Evolutionary conservation across 2,797 vertebrate genomes (phyloP).

Genomic region (Eupleurogrammus muticus): DNA sequence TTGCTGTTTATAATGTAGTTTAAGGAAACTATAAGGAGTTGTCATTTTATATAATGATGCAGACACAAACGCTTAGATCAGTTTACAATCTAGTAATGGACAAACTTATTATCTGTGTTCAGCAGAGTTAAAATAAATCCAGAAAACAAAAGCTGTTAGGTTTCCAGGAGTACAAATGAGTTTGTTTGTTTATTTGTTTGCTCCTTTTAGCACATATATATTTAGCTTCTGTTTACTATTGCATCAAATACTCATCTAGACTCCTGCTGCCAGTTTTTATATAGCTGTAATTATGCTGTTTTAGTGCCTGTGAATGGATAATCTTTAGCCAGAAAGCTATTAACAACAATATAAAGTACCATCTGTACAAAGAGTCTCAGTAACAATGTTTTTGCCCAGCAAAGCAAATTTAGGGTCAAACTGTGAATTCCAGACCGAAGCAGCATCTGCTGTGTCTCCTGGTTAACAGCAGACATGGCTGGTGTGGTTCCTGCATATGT

Average conservation of each 20-base stretch:
- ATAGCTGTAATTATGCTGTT: background rate
- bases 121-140: slow-evolving; percentile 22
- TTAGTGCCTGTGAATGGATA: background rate
- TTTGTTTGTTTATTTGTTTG: slow-evolving; percentile 20
- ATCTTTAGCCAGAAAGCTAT: background rate
- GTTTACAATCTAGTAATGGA: background rate
- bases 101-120: slow-evolving; percentile 22
- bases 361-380: slow-evolving; percentile 1
- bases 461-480: slow-evolving; percentile 10
- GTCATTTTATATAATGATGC: background rate
- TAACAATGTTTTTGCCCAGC: slow-evolving; percentile 5
- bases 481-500: background rate
- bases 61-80: background rate
- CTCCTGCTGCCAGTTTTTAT: background rate
- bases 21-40: background rate
- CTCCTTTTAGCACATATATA: background rate
- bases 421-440: slow-evolving; percentile 28
- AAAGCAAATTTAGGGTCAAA: slow-evolving; percentile 20
- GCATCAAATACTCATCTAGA: background rate
- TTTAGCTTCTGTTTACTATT: slow-evolving; percentile 10
- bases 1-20: background rate
- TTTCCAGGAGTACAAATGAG: slow-evolving; percentile 9
- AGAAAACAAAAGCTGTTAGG: background rate
- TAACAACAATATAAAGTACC: background rate
- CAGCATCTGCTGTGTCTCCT: slow-evolving; percentile 33